Evolutionary conservation across 2,797 vertebrate species (phyloP), one percentile per base, ranked within the genome.

Genomic region (Crax fasciolata): DNA sequence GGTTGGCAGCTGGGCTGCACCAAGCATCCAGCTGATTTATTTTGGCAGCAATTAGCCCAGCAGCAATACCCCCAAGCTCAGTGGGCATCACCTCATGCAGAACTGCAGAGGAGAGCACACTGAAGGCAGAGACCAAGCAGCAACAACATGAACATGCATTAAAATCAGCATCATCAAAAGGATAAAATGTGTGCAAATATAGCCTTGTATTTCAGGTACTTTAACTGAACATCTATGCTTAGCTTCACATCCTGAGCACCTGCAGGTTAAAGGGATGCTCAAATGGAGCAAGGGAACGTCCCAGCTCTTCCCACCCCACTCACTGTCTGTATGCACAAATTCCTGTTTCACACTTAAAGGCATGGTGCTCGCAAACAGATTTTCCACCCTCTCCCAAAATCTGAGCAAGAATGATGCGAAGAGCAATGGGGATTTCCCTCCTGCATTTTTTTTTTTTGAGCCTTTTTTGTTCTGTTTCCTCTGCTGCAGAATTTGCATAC

Each of bases 21-120:
- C 0, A 13, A 73, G 61, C 9, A 32, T 46, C 24, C 61, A 32
- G 17, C 39, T 51, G 32, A 65, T 77, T 46, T 76, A 11, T 87
- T 61, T 24, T 35, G 82, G 70, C 55, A 84, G 16, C 28, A 23
- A 3, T 38, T n/a, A 24, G 39, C 38, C 30, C 71, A 39, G 20
- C 39, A 73, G 54, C 48, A 46, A 1, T 4, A 41, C 13, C 15
- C 84, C 79, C 55, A 44, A n/a, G 54, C 24, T 68, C 68, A 16
- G 4, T 0, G 23, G 3, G 25, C 52, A 17, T 20, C 13, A 0
- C 35, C 16, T 41, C 1, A 0, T 13, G 48, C 27, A 15, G 52
- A 65, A 32, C 16, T 49, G 61, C 51, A 30, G 49, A 38, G 44
- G n/a, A 67, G 20, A 73, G 10, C 21, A 17, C 0, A 1, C 25